phyloP scores from a whole-genome alignment of 2,888 invertebrate species.

The Alloplasta piceator region DNA sequence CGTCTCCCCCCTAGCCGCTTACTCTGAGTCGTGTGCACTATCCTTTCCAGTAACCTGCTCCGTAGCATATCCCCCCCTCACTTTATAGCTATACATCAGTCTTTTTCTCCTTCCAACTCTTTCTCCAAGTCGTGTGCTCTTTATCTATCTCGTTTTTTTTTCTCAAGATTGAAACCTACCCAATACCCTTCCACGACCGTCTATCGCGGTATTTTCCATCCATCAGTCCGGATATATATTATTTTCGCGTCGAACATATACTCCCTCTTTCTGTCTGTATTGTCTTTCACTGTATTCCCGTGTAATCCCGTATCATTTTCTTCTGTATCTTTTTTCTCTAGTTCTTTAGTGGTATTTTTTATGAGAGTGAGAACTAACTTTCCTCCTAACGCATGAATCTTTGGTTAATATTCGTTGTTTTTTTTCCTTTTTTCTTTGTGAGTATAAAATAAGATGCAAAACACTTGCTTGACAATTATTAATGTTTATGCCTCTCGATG shows the following conservation, averaged over 20 bases:
- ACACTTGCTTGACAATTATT: slow-evolving; percentile 69
- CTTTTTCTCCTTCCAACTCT: neutral
- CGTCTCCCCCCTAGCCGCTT: slow-evolving; percentile 24
- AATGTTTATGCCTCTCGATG: slow-evolving; percentile 80
- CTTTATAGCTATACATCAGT: slow-evolving; percentile 15
- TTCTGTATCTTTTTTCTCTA: no score
- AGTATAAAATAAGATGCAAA: slow-evolving; percentile 17
- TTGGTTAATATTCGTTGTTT: no score
- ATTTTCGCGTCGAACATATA: slow-evolving; percentile 78
- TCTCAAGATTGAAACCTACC: slow-evolving; percentile 62
- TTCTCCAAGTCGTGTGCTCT: slow-evolving; percentile 1
- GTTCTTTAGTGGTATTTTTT: no score
- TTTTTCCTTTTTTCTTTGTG: slow-evolving; percentile 7
- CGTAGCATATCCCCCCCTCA: slow-evolving; percentile 3
- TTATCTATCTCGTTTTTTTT: slow-evolving; percentile 27
- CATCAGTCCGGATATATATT: slow-evolving; percentile 62
- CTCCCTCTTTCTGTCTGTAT: slow-evolving; percentile 12
- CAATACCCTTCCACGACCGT: slow-evolving; percentile 61
- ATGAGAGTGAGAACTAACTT: no score
- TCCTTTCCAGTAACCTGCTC: slow-evolving; percentile 30
- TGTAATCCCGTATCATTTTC: no score
- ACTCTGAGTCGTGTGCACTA: slow-evolving; percentile 41
- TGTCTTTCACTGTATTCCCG: slow-evolving; percentile 2
- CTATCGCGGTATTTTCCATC: slow-evolving; percentile 63
- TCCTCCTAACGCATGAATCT: no score